Percentiles rank a stretch among this genome's conserved stretches.
Evolutionary conservation across 2,888 invertebrate species (phyloP).

Genomic region (Prosapia bicincta): DNA sequence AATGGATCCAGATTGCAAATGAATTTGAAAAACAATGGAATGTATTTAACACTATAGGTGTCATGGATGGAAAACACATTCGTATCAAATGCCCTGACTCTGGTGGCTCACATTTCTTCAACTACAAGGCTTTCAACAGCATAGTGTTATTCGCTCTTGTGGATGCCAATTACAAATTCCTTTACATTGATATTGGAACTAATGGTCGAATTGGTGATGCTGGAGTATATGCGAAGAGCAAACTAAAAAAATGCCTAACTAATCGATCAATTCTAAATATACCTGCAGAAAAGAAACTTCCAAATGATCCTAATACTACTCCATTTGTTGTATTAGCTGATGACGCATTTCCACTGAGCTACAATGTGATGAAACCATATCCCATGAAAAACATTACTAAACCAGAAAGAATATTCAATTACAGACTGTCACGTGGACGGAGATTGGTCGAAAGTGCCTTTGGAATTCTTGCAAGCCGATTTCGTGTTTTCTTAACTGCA

Average conservation of each 20-base stretch:
- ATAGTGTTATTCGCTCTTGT: conserved; percentile 6
- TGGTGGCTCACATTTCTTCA: conserved; percentile 8
- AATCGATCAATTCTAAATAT: conserved; percentile 16
- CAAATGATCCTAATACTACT: conserved; percentile 5
- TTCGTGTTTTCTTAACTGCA: conserved; percentile 31
- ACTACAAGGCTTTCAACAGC: conserved; percentile 7
- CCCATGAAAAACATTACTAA: conserved; percentile 13
- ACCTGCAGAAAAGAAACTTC: conserved; percentile 7
- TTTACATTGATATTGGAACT: conserved; percentile 15
- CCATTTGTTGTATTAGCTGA: conserved; percentile 13
- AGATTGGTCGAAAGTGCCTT: conserved; percentile 31
- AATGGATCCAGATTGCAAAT: conserved; percentile 7
- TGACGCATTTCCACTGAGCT: conserved; percentile 13
- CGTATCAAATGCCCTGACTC: conserved; percentile 23
- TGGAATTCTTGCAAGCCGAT: conserved; percentile 34
- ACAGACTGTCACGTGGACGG: conserved; percentile 27
- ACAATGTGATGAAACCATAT: conserved; percentile 15
- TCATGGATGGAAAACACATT: conserved; percentile 15
- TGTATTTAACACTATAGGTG: conserved; percentile 4
- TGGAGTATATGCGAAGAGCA: conserved; percentile 12
- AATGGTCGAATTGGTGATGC: conserved; percentile 11
- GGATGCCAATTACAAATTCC: conserved; percentile 12
- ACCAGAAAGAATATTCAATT: conserved; percentile 30
- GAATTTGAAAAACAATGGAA: conserved; percentile 10
- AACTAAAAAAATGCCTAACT: conserved; percentile 6